Percentiles rank a stretch among this genome's conserved stretches.
Evolutionary conservation across 2,797 vertebrate species (phyloP).

Genomic region (Sebastes matsubarae): DNA sequence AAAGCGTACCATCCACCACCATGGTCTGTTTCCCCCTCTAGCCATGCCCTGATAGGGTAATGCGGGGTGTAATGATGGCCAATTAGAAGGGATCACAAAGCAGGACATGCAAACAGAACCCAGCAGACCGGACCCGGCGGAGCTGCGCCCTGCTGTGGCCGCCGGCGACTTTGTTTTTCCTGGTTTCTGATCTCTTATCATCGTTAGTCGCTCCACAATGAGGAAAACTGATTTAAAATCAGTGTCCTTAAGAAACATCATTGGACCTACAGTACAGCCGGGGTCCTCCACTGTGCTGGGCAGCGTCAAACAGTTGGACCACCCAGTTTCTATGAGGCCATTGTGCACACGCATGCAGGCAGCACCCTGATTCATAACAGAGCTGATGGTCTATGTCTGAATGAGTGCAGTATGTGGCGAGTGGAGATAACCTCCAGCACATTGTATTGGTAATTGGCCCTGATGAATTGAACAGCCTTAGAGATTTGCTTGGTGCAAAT

Average conservation of each 20-base stretch:
- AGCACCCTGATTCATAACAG: constrained; percentile 63
- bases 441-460: constrained; percentile 67
- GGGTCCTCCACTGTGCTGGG: constrained; percentile 23
- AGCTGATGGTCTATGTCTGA: constrained; percentile 59
- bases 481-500: constrained; percentile 75
- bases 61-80: constrained; percentile 82
- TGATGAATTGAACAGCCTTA: constrained; percentile 74
- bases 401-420: constrained; percentile 57
- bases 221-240: constrained; percentile 32
- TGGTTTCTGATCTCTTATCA: constrained; percentile 42
- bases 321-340: constrained; percentile 59
- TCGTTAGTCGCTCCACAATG: not conserved
- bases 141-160: constrained; percentile 44
- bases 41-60: constrained; percentile 79
- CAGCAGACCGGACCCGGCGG: constrained; percentile 51
- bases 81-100: constrained; percentile 84
- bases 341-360: constrained; percentile 61
- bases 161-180: constrained; percentile 24
- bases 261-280: not conserved
- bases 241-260: constrained; percentile 4
- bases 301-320: constrained; percentile 56
- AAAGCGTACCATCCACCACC: constrained; percentile 78
- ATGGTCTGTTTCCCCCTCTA: constrained; percentile 81
- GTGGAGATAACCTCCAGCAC: constrained; percentile 73
- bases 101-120: constrained; percentile 80